A percentile compares a stretch with the other conserved stretches of the same genome.
Conservation (phyloP, 2,888 invertebrate species). For the Andrena minutula region DNA sequence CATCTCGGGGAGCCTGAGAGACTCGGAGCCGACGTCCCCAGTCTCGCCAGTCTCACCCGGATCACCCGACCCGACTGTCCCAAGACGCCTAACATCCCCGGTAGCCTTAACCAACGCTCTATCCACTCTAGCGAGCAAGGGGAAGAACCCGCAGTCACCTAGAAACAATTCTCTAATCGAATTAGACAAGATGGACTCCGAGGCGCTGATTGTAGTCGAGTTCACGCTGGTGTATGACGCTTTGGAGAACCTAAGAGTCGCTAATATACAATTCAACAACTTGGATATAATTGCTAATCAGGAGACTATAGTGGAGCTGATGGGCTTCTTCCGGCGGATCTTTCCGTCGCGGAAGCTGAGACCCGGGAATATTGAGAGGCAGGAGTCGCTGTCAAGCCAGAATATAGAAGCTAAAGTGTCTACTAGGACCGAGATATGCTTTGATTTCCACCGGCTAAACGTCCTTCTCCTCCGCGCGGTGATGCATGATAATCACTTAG, state of each 20-base stretch:
- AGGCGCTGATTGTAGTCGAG: conserved; percentile 93
- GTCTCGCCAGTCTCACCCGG: conserved; percentile 92
- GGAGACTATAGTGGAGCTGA: conserved; percentile 96
- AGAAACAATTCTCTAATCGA: conserved; percentile 78
- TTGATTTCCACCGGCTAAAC: conserved; percentile 97
- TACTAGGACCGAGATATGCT: conserved; percentile 92
- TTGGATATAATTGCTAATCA: conserved; percentile 98
- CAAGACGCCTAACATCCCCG: conserved; percentile 86
- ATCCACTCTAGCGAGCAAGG: conserved; percentile 83
- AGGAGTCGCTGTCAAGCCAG: conserved; percentile 78
- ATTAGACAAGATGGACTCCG: conserved; percentile 86
- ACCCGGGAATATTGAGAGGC: conserved; percentile 69
- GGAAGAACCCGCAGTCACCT: conserved; percentile 74
- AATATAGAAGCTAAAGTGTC: conserved; percentile 72
- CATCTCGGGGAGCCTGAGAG: conserved; percentile 95
- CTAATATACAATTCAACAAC: conserved; percentile 96
- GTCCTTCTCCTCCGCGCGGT: conserved; percentile 94
- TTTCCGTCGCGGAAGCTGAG: conserved; percentile 84
- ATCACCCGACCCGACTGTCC: conserved; percentile 87
- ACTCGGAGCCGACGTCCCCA: conserved; percentile 96
- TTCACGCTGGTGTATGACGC: conserved; percentile 89
- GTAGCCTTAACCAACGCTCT: conserved; percentile 87
- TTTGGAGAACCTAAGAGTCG: conserved; percentile 87
- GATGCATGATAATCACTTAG: conserved; percentile 89
- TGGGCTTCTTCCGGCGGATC: conserved; percentile 94